Base-by-base conservation (phyloP, 1,140 invertebrate species). In the Heliconius himera region DNA sequence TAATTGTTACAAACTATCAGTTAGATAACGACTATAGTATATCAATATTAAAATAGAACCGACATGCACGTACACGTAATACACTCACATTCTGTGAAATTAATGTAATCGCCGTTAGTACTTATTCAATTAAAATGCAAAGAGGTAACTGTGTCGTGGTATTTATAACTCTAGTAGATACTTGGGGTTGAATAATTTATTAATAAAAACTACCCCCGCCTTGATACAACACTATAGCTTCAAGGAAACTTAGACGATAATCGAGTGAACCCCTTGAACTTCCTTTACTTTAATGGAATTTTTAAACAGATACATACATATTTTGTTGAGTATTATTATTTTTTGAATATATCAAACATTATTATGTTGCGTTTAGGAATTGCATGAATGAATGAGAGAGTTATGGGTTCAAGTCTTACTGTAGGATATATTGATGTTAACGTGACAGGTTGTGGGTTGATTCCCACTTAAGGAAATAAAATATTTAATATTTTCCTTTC, bases 71-170 rank as follows among this genome's bases (percentile, higher is more conserved):
- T 66, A 66, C 9, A 66, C 9, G 56, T 66, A 66, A 66, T 66
- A 29, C 22, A 22, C 56, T 66, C 11, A 66, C 60, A 66, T 66
- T 66, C 60, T 66, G 60, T 29, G 60, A 66, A 66, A 66, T 66
- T 66, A 66, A 66, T 66, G 60, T 66, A 29, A 66, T 66, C 60
- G 60, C 20, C 26, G 60, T 29, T 66, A 66, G 60, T 66, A 66
- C 56, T 66, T 16, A 41, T 76, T 76, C 26, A 70, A 76, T 76
- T 76, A 76, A 76, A 76, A 76, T 76, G 60, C 74, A 76, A 76
- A 41, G 36, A 75, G 54, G n/a, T 70, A 76, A 46, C 38, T 29
- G 60, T 66, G 60, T 66, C 60, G 22, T 76, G 26, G 46, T 70
- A 76, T 76, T 26, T 76, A 76, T 70, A 29, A 46, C 74, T 18